Base-by-base conservation (phyloP, 2,888 invertebrate genomes). In the Capitulum mitella region DNA sequence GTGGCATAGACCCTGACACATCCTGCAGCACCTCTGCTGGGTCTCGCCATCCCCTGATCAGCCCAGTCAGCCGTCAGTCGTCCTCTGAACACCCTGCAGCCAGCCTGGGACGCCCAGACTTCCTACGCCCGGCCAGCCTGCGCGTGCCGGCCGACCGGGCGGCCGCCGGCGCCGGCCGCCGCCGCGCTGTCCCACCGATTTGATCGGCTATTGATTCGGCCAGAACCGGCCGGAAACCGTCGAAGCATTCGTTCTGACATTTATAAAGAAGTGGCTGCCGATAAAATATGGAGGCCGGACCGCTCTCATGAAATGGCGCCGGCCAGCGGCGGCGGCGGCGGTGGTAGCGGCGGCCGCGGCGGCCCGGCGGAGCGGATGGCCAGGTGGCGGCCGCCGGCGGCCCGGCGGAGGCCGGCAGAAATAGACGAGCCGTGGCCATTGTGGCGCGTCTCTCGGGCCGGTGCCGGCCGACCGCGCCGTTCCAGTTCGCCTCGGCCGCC, bases 141-240 rank as follows among this genome's bases (percentile, higher is more conserved):
- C n/a, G n/a, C n/a, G n/a, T n/a, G 43, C 43, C 43, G 43, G n/a
- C 43, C 43, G 43, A 43, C 43, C 43, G 6, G 12, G 22, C 48
- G 12, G 19, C 19, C 51, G 51, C 51, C 51, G 22, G 19, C 51
- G 51, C 22, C 51, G 19, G 51, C 51, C 51, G 51, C 22, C 51
- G 22, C 61, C 3, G 34, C 58, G n/a, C 64, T 64, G 64, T 64
- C 64, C 29, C 16, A 3, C 64, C 64, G 64, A 34, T 64, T 64
- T 64, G 64, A 64, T 64, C 64, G 64, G 34, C 64, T 64, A 64
- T 64, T 64, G 64, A 64, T 64, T 64, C 51, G 34, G 64, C 19
- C 64, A 29, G 64, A 19, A 2, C 32, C 32, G 64, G 29, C 64
- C 19, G 19, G 64, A 29, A 29, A 10, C 64, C 64, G 64, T 32